Percentiles rank a stretch among this genome's conserved stretches.
These are phyloP conservation scores for Lordiphosa mommai DNA, from an alignment of 1,140 invertebrate genomes.

Conservation along the genomic window DNA sequence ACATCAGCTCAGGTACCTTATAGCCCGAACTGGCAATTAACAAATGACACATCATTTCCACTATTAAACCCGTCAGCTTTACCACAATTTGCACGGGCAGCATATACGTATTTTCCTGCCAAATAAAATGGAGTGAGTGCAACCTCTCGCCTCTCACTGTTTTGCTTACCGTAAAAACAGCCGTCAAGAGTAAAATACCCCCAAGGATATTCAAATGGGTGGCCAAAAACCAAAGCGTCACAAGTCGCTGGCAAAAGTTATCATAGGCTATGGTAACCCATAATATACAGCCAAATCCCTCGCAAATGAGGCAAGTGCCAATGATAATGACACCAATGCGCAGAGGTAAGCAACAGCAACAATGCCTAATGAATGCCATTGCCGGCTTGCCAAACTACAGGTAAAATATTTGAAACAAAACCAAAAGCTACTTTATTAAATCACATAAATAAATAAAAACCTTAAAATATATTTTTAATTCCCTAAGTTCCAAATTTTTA, in stretches of 20 bases:
- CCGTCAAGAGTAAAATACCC: slow-evolving; percentile 2
- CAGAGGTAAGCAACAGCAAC: slow-evolving; percentile 15
- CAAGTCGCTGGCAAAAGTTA: neutral
- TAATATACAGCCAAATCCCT: neutral
- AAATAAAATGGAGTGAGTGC: neutral
- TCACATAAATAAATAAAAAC: too few species aligned
- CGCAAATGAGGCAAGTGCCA: neutral
- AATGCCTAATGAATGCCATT: neutral
- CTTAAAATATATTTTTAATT: too few species aligned
- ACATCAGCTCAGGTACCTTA: neutral
- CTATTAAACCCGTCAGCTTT: slow-evolving; percentile 14
- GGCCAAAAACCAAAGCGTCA: slow-evolving; percentile 5
- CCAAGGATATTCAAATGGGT: neutral
- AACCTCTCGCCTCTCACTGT: neutral
- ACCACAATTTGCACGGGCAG: slow-evolving; percentile 35
- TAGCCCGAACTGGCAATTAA: neutral
- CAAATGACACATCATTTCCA: slow-evolving; percentile 31
- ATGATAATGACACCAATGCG: slow-evolving; percentile 3
- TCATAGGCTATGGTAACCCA: neutral
- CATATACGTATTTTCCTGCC: slow-evolving; percentile 1
- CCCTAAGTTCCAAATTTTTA: too few species aligned
- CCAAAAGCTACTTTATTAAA: too few species aligned
- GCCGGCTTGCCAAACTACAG: neutral
- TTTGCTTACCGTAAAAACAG: slow-evolving; percentile 5
- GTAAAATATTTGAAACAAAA: too few species aligned